Percentiles rank a stretch among this genome's conserved stretches.
Evolutionary conservation across 2,888 invertebrate genomes (phyloP).

Genomic region (Ptilodon capucinus): DNA sequence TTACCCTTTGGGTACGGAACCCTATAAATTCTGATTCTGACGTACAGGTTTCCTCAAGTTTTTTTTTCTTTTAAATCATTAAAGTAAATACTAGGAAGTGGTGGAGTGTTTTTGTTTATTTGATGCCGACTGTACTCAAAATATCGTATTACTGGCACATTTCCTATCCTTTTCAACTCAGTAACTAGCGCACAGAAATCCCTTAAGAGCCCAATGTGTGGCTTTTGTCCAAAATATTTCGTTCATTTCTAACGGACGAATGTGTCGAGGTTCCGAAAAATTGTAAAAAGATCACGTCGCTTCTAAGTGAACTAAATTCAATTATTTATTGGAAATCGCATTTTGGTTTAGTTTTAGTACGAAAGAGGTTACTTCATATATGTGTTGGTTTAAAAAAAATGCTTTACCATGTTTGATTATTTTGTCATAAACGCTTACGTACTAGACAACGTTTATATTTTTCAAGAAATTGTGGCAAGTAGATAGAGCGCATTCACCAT

Average conservation of each 20-base stretch:
- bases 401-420: no score
- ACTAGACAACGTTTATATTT: no score
- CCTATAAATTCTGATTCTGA: no score
- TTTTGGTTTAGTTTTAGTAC: no score
- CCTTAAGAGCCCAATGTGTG: conserved; percentile 11
- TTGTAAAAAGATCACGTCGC: conserved; percentile 30
- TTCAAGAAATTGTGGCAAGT: no score
- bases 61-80: no score
- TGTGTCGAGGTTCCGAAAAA: conserved; percentile 18
- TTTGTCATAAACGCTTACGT: no score
- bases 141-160: conserved; percentile 11
- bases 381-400: no score
- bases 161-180: conserved; percentile 10
- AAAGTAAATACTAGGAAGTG: background rate
- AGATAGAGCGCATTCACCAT: no score
- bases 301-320: conserved; percentile 29
- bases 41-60: no score
- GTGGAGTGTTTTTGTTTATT: background rate
- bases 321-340: conserved; percentile 18
- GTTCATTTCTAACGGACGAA: conserved; percentile 5
- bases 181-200: conserved; percentile 20
- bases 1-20: no score
- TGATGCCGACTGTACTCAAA: conserved; percentile 1
- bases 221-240: conserved; percentile 17
- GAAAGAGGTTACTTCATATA: no score